phyloP scores from a whole-genome alignment of 2,888 invertebrate species.

The Cheilosia pagana region DNA sequence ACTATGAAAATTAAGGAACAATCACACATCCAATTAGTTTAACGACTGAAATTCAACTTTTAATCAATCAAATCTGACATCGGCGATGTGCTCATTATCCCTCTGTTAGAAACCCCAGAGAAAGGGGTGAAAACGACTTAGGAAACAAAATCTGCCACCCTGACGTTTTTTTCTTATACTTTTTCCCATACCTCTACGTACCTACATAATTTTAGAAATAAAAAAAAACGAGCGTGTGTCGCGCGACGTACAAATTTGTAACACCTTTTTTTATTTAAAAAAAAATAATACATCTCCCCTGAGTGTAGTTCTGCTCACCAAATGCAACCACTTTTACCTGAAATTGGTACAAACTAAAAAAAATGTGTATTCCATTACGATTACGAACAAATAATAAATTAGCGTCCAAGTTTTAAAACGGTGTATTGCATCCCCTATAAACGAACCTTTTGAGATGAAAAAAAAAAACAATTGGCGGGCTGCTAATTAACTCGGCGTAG shows the following conservation, averaged over 20 bases:
- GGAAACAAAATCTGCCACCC: slow-evolving; percentile 40
- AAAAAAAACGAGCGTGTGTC: slow-evolving; percentile 34
- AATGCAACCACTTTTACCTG: slow-evolving; percentile 26
- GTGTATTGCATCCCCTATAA: not conserved
- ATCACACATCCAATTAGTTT: slow-evolving; percentile 37
- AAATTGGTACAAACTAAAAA: slow-evolving; percentile 9
- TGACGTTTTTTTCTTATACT: slow-evolving; percentile 7
- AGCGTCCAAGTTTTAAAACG: slow-evolving; percentile 31
- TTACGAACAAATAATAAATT: slow-evolving; percentile 51
- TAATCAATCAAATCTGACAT: slow-evolving; percentile 52
- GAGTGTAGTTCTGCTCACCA: slow-evolving; percentile 15
- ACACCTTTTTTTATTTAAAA: slow-evolving; percentile 36
- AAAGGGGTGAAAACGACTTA: slow-evolving; percentile 27
- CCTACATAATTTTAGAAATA: not conserved
- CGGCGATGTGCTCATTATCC: slow-evolving; percentile 10
- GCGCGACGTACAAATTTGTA: slow-evolving; percentile 46
- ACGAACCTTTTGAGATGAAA: not conserved
- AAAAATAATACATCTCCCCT: slow-evolving; percentile 19
- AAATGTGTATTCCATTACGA: slow-evolving; percentile 16
- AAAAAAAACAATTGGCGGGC: slow-evolving; percentile 27
- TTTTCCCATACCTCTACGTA: not conserved
- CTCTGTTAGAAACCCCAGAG: not conserved
- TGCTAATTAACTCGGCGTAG: slow-evolving; percentile 50
- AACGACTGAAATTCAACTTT: slow-evolving; percentile 30
- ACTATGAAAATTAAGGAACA: slow-evolving; percentile 9